Conservation (phyloP, 2,888 invertebrate species). For the Synergus itoensis region DNA sequence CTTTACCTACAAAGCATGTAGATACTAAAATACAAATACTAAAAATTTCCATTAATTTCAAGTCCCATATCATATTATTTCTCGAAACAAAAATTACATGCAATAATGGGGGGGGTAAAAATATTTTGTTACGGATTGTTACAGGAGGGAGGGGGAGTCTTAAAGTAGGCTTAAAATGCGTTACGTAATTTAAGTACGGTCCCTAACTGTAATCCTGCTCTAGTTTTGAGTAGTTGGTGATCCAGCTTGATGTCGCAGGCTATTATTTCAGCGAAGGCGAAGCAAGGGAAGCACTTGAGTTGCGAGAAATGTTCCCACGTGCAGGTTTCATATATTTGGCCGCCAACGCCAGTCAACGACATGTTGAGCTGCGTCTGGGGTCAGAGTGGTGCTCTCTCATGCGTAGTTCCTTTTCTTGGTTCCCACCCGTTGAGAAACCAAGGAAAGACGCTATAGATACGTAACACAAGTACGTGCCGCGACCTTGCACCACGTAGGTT, state of each 20-base stretch:
- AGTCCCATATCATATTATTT: too few relatives aligned
- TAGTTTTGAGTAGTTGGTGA: constrained; percentile 4
- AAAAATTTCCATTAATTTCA: too few relatives aligned
- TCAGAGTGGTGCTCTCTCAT: constrained; percentile 68
- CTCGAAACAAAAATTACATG: too few relatives aligned
- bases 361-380: constrained; percentile 66
- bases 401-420: constrained; percentile 69
- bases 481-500: constrained; percentile 50
- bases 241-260: background rate
- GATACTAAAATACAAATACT: too few relatives aligned
- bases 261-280: constrained; percentile 31
- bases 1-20: too few relatives aligned
- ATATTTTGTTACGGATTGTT: too few relatives aligned
- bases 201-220: background rate
- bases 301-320: constrained; percentile 65
- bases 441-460: constrained; percentile 54
- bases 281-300: constrained; percentile 50
- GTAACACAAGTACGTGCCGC: constrained; percentile 45
- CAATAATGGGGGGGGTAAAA: too few relatives aligned
- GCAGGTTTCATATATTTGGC: constrained; percentile 65
- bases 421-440: constrained; percentile 65
- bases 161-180: too few relatives aligned
- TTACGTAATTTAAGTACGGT: too few relatives aligned
- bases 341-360: constrained; percentile 64
- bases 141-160: too few relatives aligned